phyloP scores from a whole-genome alignment of 2,113 vertebrate species.

The Haliaeetus leucogaster region DNA sequence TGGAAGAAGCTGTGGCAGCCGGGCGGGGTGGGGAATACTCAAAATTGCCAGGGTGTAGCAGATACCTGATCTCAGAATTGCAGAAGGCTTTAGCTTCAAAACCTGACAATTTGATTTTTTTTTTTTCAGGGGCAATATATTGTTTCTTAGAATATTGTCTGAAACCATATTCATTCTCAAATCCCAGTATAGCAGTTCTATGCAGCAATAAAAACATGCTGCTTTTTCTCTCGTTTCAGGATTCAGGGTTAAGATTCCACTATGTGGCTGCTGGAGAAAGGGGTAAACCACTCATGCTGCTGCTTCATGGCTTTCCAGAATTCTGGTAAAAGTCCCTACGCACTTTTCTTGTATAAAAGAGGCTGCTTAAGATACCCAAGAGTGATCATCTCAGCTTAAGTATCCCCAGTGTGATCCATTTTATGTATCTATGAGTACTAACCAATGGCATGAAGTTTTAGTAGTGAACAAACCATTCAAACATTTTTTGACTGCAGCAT shows the following conservation, averaged over 20 bases:
- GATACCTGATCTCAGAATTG: not conserved
- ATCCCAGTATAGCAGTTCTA: not conserved
- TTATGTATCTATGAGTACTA: not conserved
- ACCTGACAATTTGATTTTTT: not conserved
- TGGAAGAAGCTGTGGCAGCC: not conserved
- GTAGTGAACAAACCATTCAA: not conserved
- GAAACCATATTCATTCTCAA: not conserved
- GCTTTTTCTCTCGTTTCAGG: slow-evolving; percentile 73
- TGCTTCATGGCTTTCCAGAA: slow-evolving; percentile 96
- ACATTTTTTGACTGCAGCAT: not conserved
- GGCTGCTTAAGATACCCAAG: not conserved
- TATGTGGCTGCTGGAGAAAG: slow-evolving; percentile 95
- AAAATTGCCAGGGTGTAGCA: not conserved
- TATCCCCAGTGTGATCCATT: not conserved
- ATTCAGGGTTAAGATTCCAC: slow-evolving; percentile 95
- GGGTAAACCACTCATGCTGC: slow-evolving; percentile 95
- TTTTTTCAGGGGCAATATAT: not conserved
- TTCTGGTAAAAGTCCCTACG: slow-evolving; percentile 86
- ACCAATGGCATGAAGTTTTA: not conserved
- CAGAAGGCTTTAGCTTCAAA: not conserved
- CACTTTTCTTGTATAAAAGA: not conserved
- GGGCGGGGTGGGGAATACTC: not conserved
- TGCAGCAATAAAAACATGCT: not conserved
- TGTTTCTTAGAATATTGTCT: not conserved
- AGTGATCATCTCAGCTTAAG: not conserved